Percentiles rank a stretch among this genome's conserved stretches.
phyloP scores from a whole-genome alignment of 2,797 vertebrate species.

The Neoniphon sammara region DNA sequence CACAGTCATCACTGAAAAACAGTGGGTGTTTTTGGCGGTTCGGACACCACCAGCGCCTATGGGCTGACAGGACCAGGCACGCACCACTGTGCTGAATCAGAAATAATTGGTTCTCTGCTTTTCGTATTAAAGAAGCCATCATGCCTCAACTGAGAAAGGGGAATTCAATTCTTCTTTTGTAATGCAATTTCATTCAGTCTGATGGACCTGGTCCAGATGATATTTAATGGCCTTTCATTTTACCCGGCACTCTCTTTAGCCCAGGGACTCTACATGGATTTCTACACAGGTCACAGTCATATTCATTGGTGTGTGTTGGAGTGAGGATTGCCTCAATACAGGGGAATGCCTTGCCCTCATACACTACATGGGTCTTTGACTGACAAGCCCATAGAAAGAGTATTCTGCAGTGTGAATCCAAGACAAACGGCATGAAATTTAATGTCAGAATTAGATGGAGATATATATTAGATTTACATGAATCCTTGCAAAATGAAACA shows the following conservation, averaged over 20 bases:
- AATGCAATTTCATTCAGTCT: constrained; percentile 52
- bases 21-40: constrained; percentile 10
- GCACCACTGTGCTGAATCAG: constrained; percentile 50
- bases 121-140: constrained; percentile 64
- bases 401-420: neutral
- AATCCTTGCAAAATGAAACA: neutral
- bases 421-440: no score
- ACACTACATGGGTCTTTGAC: neutral
- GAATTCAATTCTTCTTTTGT: constrained; percentile 68
- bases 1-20: constrained; percentile 7
- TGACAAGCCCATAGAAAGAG: constrained; percentile 1
- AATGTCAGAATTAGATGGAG: no score
- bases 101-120: constrained; percentile 68
- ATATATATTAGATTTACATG: neutral
- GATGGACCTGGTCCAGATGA: constrained; percentile 51
- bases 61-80: constrained; percentile 33
- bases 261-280: constrained; percentile 8
- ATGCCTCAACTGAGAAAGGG: constrained; percentile 52
- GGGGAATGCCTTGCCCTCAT: neutral
- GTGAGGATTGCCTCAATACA: neutral
- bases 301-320: constrained; percentile 9
- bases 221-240: constrained; percentile 53
- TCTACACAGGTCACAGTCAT: constrained; percentile 16
- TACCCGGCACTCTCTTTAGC: constrained; percentile 22
- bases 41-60: constrained; percentile 18